phyloP scores from a whole-genome alignment of 2,888 invertebrate genomes.

The Phortica okadai region DNA sequence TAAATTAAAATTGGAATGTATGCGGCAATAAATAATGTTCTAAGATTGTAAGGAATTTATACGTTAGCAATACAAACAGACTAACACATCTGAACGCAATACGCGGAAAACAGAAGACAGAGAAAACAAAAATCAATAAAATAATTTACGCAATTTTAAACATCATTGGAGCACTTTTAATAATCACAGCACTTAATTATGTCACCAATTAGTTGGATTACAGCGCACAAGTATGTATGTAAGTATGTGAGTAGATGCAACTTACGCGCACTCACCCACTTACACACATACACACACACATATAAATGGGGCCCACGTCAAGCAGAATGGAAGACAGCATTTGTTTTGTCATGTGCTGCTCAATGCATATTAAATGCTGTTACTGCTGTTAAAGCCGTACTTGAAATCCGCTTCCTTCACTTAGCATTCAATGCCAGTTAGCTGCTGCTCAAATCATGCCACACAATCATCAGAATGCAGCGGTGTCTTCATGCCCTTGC shows the following conservation, averaged over 20 bases:
- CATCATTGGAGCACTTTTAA: not conserved
- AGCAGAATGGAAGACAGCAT: not conserved
- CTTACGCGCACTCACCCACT: too few relatives aligned
- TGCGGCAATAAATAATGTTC: not conserved
- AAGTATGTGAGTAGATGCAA: too few relatives aligned
- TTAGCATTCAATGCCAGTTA: not conserved
- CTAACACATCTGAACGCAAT: not conserved
- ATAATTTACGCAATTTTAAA: conserved; percentile 1
- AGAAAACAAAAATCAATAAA: conserved; percentile 12
- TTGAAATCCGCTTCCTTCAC: not conserved
- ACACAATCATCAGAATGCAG: conserved; percentile 3
- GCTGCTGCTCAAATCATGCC: not conserved
- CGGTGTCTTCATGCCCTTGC: not conserved
- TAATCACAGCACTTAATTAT: conserved; percentile 19
- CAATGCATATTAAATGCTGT: not conserved
- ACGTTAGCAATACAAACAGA: not conserved
- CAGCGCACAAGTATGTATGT: not conserved
- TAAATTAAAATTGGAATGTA: not conserved
- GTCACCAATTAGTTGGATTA: conserved; percentile 12
- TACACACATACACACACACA: not conserved
- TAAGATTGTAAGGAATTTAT: not conserved
- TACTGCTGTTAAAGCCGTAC: not conserved
- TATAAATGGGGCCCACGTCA: not conserved
- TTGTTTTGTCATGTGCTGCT: not conserved
- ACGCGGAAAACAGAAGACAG: not conserved